Conservation (phyloP, 2,113 vertebrate genomes). For the Castor canadensis region DNA sequence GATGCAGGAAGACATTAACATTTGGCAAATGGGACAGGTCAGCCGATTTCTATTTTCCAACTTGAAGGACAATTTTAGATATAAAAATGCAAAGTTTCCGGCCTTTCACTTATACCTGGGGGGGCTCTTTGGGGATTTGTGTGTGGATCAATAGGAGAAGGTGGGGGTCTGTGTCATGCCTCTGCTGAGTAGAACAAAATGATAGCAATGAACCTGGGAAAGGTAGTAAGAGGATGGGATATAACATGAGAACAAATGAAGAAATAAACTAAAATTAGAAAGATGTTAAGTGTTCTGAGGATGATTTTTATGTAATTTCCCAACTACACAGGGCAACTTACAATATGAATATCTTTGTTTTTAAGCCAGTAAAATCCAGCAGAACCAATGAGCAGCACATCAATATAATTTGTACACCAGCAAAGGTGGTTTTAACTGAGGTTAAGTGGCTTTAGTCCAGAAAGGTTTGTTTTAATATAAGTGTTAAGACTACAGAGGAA, state of each 20-base stretch:
- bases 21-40: not conserved
- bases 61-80: not conserved
- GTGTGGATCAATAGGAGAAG: not conserved
- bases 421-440: conserved; percentile 49
- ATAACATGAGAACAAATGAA: conserved; percentile 43
- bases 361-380: conserved; percentile 47
- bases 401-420: conserved; percentile 18
- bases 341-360: conserved; percentile 62
- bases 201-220: not conserved
- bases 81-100: not conserved
- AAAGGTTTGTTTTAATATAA: conserved; percentile 48
- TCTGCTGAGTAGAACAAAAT: not conserved
- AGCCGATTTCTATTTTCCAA: conserved; percentile 22
- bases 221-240: not conserved
- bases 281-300: conserved; percentile 47
- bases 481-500: not conserved
- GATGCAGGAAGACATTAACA: conserved; percentile 5
- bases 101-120: not conserved
- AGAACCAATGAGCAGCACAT: conserved; percentile 29
- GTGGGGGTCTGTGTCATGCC: not conserved
- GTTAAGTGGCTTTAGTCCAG: conserved; percentile 52
- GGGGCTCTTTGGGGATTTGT: not conserved
- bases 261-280: conserved; percentile 76
- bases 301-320: conserved; percentile 72
- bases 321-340: conserved; percentile 49